Conservation (phyloP, 2,113 vertebrate species). For the Ramphastos sulfuratus region DNA sequence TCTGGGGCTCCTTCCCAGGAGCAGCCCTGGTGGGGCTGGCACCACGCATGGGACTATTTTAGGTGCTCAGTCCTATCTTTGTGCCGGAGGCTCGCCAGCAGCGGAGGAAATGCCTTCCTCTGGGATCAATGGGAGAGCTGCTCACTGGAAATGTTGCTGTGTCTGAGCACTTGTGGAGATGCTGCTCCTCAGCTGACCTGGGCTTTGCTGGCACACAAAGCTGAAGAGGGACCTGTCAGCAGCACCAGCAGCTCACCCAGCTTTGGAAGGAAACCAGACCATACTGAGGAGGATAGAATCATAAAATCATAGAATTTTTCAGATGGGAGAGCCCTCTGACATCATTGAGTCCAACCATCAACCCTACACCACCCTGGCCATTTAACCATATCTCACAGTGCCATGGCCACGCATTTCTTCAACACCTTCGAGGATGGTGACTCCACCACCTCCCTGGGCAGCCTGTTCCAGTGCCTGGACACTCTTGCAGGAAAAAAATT, state of each 20-base stretch:
- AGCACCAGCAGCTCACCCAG: fast-evolving
- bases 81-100: not conserved
- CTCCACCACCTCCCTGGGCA: too few species aligned
- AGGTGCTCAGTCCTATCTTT: not conserved
- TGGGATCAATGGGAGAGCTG: not conserved
- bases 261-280: not conserved
- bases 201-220: fast-evolving
- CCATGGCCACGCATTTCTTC: too few species aligned
- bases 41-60: not conserved
- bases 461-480: too few species aligned
- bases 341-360: too few species aligned
- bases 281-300: not conserved
- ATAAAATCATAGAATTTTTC: too few species aligned
- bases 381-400: too few species aligned
- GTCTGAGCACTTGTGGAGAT: fast-evolving
- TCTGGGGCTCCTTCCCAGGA: not conserved
- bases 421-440: too few species aligned
- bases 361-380: too few species aligned
- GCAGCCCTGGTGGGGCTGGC: slow-evolving; percentile 18
- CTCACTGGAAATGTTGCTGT: not conserved
- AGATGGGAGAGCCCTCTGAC: too few species aligned
- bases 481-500: too few species aligned
- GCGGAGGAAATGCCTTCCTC: not conserved
- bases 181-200: not conserved
- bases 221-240: not conserved